A percentile compares a stretch with the other conserved stretches of the same genome.
These are phyloP conservation scores for Gibbula magus DNA, from an alignment of 2,888 invertebrate genomes.

Conservation along the genomic window DNA sequence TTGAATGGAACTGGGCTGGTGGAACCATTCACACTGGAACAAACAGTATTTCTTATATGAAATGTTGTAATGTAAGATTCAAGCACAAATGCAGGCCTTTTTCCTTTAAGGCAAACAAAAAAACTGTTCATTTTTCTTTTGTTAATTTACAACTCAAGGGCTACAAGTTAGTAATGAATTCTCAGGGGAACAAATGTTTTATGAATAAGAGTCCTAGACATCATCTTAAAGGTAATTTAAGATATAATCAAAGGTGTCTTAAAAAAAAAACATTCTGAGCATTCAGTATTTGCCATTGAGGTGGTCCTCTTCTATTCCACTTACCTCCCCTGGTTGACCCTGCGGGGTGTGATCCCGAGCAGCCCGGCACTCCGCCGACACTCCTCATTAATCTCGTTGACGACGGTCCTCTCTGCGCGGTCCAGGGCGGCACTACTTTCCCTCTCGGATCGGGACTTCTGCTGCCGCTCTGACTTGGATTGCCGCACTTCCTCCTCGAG, in stretches of 20 bases:
- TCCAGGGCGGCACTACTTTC: conserved; percentile 54
- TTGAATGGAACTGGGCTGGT: conserved; percentile 11
- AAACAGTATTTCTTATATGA: background rate
- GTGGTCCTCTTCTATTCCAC: background rate
- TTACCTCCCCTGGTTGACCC: conserved; percentile 63
- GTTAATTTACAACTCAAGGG: too few species aligned
- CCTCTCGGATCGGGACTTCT: conserved; percentile 52
- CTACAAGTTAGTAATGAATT: too few species aligned
- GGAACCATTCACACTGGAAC: conserved; percentile 11
- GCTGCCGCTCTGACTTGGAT: conserved; percentile 55
- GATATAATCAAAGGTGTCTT: too few species aligned
- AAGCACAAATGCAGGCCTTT: too few species aligned
- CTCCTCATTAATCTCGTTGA: conserved; percentile 71
- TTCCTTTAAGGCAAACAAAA: too few species aligned
- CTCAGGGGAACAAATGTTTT: too few species aligned
- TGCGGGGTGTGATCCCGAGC: conserved; percentile 64
- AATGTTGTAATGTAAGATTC: too few species aligned
- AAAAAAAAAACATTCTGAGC: too few species aligned
- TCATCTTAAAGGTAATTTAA: too few species aligned
- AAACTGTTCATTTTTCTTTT: too few species aligned
- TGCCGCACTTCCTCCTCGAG: conserved; percentile 64
- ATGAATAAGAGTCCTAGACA: too few species aligned
- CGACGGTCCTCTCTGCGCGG: conserved; percentile 60
- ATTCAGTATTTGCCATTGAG: too few species aligned
- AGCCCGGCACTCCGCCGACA: conserved; percentile 65